These are phyloP conservation scores for Cremastinae sp. DNA, from an alignment of 2,888 invertebrate genomes.

Conservation along the genomic window DNA sequence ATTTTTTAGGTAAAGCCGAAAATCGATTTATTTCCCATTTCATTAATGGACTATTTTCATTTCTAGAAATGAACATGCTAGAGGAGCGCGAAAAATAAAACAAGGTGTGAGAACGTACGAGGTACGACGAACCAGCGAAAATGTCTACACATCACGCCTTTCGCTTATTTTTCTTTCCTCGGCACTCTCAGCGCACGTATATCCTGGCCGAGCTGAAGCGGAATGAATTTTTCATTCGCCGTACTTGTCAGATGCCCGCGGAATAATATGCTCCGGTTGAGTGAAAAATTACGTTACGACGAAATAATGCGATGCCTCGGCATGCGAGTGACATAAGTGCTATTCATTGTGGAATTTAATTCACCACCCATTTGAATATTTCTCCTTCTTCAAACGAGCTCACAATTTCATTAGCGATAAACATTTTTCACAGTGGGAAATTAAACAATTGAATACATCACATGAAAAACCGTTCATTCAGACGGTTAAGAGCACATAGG, in stretches of 20 bases:
- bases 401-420: no score
- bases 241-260: conserved; percentile 4
- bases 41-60: conserved; percentile 59
- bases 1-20: conserved; percentile 15
- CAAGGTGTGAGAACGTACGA: conserved; percentile 40
- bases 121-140: conserved; percentile 9
- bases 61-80: conserved; percentile 41
- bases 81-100: conserved; percentile 46
- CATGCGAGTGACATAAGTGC: no score
- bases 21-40: conserved; percentile 58
- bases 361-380: no score
- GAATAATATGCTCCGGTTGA: conserved; percentile 1
- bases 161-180: conserved; percentile 27
- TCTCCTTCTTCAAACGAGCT: no score
- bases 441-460: neutral
- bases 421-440: neutral
- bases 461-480: no score
- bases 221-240: conserved; percentile 56
- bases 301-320: neutral
- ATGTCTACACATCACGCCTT: conserved; percentile 22
- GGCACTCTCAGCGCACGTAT: conserved; percentile 5
- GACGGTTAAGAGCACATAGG: no score
- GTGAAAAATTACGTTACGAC: conserved; percentile 4
- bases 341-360: no score
- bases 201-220: conserved; percentile 21